phyloP scores from a whole-genome alignment of 2,797 vertebrate genomes.

The Euphonia xanthogaster region DNA sequence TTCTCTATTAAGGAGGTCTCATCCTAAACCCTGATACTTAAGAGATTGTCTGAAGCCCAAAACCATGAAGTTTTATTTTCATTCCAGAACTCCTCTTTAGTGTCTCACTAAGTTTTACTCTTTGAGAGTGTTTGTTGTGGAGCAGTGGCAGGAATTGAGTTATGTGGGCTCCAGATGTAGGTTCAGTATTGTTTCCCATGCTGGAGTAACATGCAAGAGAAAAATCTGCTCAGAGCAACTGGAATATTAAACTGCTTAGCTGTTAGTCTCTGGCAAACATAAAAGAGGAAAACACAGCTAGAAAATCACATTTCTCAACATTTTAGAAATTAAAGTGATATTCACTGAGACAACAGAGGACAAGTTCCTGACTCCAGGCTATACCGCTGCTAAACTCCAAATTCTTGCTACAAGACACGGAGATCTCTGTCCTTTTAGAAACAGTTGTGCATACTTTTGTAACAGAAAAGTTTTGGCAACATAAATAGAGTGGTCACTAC shows the following conservation, averaged over 20 bases:
- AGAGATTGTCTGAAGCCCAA: neutral
- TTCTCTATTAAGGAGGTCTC: conserved; percentile 10
- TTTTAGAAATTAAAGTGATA: neutral
- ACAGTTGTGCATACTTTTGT: neutral
- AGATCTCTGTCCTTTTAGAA: neutral
- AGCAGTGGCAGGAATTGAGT: neutral
- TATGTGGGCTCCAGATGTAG: conserved; percentile 34
- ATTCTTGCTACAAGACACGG: neutral
- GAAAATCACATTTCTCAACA: conserved; percentile 8
- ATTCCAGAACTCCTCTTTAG: conserved; percentile 4
- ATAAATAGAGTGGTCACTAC: neutral
- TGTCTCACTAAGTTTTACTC: neutral
- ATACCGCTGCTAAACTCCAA: neutral
- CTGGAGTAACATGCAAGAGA: neutral
- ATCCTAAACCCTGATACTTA: neutral
- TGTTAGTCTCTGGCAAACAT: neutral
- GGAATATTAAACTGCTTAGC: neutral
- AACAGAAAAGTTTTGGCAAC: neutral
- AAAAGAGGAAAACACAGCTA: conserved; percentile 1
- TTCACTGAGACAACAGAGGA: neutral
- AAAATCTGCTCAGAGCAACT: neutral
- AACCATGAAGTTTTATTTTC: neutral
- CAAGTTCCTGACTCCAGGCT: neutral
- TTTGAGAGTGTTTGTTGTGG: neutral
- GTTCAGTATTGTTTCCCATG: neutral